A percentile compares a stretch with the other conserved stretches of the same genome.
phyloP scores from a whole-genome alignment of 2,888 invertebrate species.

The Pachydiplax longipennis region DNA sequence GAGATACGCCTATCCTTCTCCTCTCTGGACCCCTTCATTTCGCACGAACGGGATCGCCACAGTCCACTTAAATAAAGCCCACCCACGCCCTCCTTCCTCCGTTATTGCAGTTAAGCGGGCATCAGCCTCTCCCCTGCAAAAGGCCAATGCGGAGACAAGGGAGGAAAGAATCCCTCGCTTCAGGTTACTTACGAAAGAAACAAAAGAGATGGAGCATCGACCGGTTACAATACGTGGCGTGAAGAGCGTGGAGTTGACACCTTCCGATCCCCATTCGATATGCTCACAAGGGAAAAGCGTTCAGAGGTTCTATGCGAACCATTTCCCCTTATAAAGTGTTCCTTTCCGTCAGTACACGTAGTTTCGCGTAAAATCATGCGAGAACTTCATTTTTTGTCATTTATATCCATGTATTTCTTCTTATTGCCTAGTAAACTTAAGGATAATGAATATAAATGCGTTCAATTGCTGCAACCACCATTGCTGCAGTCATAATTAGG shows the following conservation, averaged over 20 bases:
- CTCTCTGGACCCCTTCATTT: constrained; percentile 11
- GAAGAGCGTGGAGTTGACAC: constrained; percentile 4
- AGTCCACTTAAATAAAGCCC: background rate
- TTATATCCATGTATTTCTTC: too few relatives aligned
- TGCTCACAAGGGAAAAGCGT: background rate
- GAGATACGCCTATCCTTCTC: background rate
- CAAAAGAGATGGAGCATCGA: constrained; percentile 4
- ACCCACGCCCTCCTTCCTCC: background rate
- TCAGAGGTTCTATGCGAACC: too few relatives aligned
- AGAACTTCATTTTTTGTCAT: too few relatives aligned
- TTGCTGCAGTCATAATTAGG: too few relatives aligned
- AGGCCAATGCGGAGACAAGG: constrained; percentile 17
- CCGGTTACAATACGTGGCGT: constrained; percentile 2
- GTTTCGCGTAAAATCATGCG: too few relatives aligned
- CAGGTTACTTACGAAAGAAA: background rate
- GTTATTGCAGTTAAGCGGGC: constrained; percentile 41
- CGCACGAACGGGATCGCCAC: background rate
- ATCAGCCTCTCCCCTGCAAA: background rate
- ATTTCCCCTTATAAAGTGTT: too few relatives aligned
- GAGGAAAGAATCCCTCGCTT: background rate
- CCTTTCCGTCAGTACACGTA: too few relatives aligned
- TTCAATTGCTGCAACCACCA: too few relatives aligned
- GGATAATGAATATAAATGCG: too few relatives aligned
- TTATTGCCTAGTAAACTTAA: too few relatives aligned
- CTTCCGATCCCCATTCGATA: too few relatives aligned